Conservation (phyloP, 2,888 invertebrate genomes). For the Phlogophora meticulosa region DNA sequence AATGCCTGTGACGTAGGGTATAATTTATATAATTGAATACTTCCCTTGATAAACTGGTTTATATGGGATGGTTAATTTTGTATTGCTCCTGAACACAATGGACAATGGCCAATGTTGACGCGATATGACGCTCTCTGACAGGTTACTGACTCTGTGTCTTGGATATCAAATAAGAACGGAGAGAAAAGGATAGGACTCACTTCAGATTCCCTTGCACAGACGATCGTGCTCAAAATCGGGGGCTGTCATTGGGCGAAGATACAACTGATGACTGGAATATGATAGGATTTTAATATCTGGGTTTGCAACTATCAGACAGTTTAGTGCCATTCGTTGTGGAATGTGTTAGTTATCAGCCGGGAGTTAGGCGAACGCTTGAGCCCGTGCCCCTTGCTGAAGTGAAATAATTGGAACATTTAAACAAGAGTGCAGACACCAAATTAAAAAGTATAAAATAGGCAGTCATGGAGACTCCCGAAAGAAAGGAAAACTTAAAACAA, state of each 20-base stretch:
- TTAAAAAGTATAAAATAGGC: too few species aligned
- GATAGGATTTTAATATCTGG: too few species aligned
- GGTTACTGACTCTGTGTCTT: constrained; percentile 22
- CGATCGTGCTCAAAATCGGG: not conserved
- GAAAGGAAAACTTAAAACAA: too few species aligned
- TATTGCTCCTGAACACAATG: constrained; percentile 31
- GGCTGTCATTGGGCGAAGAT: not conserved
- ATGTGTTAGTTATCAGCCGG: not conserved
- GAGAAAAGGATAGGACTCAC: not conserved
- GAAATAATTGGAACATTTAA: not conserved
- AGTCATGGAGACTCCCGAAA: too few species aligned
- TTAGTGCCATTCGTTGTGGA: not conserved
- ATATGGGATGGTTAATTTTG: constrained; percentile 23
- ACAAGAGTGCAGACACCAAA: not conserved
- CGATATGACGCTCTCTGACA: constrained; percentile 29
- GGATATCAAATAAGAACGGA: not conserved
- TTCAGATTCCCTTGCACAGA: not conserved
- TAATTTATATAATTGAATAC: constrained; percentile 52
- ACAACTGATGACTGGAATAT: not conserved
- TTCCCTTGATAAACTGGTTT: constrained; percentile 44
- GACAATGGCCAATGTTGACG: constrained; percentile 39
- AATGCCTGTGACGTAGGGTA: constrained; percentile 34
- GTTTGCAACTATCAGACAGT: constrained; percentile 6
- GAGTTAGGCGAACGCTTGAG: constrained; percentile 5
- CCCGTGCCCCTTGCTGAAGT: not conserved